A percentile compares a stretch with the other conserved stretches of the same genome.
Evolutionary conservation across 1,140 invertebrate species (phyloP).

Genomic region (Scylla paramamosain): DNA sequence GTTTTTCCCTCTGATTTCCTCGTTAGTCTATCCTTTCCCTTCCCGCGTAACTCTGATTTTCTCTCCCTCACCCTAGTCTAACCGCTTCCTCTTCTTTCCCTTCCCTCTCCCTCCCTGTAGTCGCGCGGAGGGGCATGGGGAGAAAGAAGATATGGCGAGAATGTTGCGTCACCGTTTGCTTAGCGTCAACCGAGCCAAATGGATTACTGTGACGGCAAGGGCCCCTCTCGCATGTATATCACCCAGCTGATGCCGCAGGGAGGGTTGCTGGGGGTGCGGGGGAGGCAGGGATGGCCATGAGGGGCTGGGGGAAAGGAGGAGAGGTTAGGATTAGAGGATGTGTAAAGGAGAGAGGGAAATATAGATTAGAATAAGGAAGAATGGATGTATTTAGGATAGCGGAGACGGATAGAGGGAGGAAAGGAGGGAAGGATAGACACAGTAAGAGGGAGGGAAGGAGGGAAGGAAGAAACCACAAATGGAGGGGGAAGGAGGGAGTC

Average conservation of each 20-base stretch:
- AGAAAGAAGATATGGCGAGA: slow-evolving; percentile 57
- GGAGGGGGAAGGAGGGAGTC: neutral
- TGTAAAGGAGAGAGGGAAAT: neutral
- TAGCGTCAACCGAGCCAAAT: slow-evolving; percentile 66
- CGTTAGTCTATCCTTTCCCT: too few relatives aligned
- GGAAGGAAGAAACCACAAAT: neutral
- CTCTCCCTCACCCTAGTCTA: neutral
- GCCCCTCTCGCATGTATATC: slow-evolving; percentile 56
- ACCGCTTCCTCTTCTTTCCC: too few relatives aligned
- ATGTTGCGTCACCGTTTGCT: slow-evolving; percentile 56
- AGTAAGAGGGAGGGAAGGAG: neutral
- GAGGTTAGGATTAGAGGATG: neutral
- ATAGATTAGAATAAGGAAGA: neutral
- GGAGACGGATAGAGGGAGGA: neutral
- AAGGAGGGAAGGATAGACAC: neutral
- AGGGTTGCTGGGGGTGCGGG: neutral
- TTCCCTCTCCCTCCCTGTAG: neutral
- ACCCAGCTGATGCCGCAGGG: neutral
- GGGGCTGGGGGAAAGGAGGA: neutral
- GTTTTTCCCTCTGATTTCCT: neutral
- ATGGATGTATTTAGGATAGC: neutral
- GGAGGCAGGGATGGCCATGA: neutral
- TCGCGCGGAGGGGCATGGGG: neutral
- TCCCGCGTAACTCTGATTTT: neutral
- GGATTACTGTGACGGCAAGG: slow-evolving; percentile 50